These are phyloP conservation scores for Morpho helenor DNA, from an alignment of 2,888 invertebrate genomes.

Conservation along the genomic window DNA sequence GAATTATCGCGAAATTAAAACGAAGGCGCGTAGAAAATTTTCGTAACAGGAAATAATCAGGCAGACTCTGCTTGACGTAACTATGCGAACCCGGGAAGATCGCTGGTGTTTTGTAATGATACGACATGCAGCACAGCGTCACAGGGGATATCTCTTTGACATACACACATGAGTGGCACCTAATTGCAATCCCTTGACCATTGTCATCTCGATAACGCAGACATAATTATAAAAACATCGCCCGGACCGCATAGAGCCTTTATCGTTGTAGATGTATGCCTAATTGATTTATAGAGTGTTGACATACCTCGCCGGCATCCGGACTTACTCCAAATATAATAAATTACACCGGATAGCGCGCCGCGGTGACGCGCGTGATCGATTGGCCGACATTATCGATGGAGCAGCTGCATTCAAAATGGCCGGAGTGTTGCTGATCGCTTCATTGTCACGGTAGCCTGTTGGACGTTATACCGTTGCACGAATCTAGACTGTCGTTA, in stretches of 20 bases:
- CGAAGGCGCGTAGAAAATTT: too few relatives aligned
- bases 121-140: too few relatives aligned
- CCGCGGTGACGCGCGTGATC: constrained; percentile 55
- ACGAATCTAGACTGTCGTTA: constrained; percentile 21
- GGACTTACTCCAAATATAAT: constrained; percentile 67
- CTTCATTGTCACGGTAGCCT: constrained; percentile 49
- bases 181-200: constrained; percentile 14
- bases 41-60: too few relatives aligned
- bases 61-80: too few relatives aligned
- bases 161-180: neutral
- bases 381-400: constrained; percentile 53
- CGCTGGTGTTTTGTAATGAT: too few relatives aligned
- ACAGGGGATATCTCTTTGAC: too few relatives aligned
- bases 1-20: too few relatives aligned
- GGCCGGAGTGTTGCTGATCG: constrained; percentile 46
- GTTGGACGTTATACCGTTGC: constrained; percentile 26
- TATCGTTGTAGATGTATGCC: constrained; percentile 52
- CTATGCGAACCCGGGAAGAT: too few relatives aligned
- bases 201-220: constrained; percentile 11
- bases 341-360: constrained; percentile 55
- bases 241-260: constrained; percentile 6
- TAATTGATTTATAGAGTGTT: constrained; percentile 76
- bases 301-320: constrained; percentile 58
- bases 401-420: constrained; percentile 50
- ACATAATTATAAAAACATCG: constrained; percentile 12